Evolutionary conservation across 2,888 invertebrate genomes (phyloP), one percentile per base, ranked within the genome.

Genomic region (Lycaena phlaeas): DNA sequence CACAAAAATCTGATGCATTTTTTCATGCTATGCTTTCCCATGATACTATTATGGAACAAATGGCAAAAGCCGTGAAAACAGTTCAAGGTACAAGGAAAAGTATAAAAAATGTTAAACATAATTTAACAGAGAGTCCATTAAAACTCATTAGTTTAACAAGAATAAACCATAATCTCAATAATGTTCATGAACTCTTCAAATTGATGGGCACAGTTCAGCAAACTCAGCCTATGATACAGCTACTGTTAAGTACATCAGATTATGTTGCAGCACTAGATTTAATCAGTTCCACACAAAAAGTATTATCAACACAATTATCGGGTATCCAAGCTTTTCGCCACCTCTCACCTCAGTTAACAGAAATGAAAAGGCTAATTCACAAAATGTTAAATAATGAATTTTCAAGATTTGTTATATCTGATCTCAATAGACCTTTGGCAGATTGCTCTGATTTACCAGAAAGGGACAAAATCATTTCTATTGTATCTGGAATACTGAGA

Each of bases 11-110:
- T 6, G 95, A 95, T 55, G 97, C 97, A 11, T 99, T 98, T 82
- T 99, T 98, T 68, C 94, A 96, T 73, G 98, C 98, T 1, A 98
- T 99, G 94, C 92, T 97, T 40, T 98, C 98, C 4, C 98, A 99
- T 75, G 97, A 98, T 68, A 93, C 95, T 17, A 92, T 99, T 37
- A 95, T 98, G 91, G 96, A 96, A 53, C 94, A 98, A 65, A 92
- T 99, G 87, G 91, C 91, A 1, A 89, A 90, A 61, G 95, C 96
- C 12, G 89, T 92, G 6, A 87, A 86, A 44, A 92, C 93, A 59
- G 92, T 96, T 18, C 87, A 89, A 60, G 85, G 86, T 34, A 85
- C 95, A 36, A 87, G 95, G 53, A 85, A 89, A 48, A 92, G 92
- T 62, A 90, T 97, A 42, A 88, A 90, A 49, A 86, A 88, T 54